Evolutionary conservation across 2,888 invertebrate species (phyloP).

Genomic region (Eupithecia exiguata): DNA sequence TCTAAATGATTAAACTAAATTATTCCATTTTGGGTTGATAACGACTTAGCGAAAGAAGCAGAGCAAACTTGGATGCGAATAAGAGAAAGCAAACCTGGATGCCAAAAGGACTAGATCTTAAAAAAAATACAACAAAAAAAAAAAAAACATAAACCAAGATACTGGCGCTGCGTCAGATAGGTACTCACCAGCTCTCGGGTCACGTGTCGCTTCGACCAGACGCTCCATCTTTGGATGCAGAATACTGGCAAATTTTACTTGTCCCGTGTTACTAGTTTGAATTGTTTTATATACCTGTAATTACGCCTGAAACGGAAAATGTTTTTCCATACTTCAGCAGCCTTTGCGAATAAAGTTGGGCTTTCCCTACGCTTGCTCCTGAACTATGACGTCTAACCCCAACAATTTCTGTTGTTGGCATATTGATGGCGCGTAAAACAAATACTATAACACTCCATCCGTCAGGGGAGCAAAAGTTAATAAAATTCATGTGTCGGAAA

Average conservation of each 20-base stretch:
- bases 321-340: not conserved
- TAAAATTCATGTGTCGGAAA: slow-evolving; percentile 85
- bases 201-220: too few relatives aligned
- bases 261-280: not conserved
- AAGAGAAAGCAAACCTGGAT: too few relatives aligned
- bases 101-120: not conserved
- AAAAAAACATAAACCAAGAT: too few relatives aligned
- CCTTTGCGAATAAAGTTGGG: not conserved
- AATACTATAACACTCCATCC: slow-evolving; percentile 76
- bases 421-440: slow-evolving; percentile 81
- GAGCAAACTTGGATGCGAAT: not conserved
- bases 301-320: too few relatives aligned
- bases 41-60: not conserved
- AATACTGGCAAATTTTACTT: not conserved
- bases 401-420: slow-evolving; percentile 63
- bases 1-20: not conserved
- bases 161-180: too few relatives aligned
- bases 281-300: not conserved
- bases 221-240: not conserved
- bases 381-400: slow-evolving; percentile 54
- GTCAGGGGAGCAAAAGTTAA: slow-evolving; percentile 77
- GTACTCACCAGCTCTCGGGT: too few relatives aligned
- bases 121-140: not conserved
- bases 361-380: slow-evolving; percentile 1
- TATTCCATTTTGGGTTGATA: too few relatives aligned